These are phyloP conservation scores for Sebastolobus altivelis DNA, from an alignment of 2,797 vertebrate species.

Conservation along the genomic window DNA sequence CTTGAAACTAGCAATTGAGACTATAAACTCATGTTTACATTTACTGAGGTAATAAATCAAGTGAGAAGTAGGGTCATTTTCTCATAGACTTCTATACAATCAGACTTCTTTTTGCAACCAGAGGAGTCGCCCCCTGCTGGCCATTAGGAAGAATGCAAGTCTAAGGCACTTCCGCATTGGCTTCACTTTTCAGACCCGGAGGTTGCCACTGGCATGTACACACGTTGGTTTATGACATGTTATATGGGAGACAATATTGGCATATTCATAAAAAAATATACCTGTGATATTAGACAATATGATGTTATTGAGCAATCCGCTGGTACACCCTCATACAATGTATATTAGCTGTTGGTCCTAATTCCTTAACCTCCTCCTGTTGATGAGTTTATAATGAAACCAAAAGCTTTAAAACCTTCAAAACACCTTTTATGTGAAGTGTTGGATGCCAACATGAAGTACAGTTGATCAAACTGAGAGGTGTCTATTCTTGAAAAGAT, in stretches of 20 bases:
- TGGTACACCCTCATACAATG: background rate
- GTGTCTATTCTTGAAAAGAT: background rate
- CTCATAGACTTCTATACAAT: background rate
- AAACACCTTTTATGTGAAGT: background rate
- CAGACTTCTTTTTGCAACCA: background rate
- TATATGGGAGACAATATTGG: background rate
- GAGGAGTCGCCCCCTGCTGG: background rate
- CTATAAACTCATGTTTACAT: too few species aligned
- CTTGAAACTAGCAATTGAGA: too few species aligned
- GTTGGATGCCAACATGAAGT: background rate
- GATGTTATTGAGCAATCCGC: background rate
- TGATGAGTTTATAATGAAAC: background rate
- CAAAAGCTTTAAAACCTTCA: background rate
- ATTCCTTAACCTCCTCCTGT: background rate
- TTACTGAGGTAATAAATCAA: too few species aligned
- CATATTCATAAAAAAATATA: background rate
- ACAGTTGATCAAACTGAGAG: background rate
- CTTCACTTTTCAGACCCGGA: background rate
- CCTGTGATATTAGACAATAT: background rate
- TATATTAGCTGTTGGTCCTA: fast-evolving
- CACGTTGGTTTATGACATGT: background rate
- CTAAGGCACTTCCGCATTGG: background rate
- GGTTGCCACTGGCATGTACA: too few species aligned
- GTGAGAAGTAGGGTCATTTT: background rate
- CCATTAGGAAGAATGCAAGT: fast-evolving